These are phyloP conservation scores for Geodia barretti DNA, from an alignment of 37 sponge, comb jelly and placozoan species.

Conservation along the genomic window DNA sequence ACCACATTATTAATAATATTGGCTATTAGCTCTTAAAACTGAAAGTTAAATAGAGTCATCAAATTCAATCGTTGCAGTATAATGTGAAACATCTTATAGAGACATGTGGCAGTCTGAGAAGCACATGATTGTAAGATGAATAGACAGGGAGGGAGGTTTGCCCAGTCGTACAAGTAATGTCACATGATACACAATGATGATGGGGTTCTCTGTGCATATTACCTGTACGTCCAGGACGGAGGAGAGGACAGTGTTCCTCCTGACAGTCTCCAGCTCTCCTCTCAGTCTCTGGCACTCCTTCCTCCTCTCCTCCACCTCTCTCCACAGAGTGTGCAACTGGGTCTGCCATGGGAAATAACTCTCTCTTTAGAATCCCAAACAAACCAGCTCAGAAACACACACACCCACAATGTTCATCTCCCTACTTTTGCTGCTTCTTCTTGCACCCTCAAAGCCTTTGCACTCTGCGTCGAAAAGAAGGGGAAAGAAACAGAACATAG, in stretches of 20 bases:
- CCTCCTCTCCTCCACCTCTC: constrained; percentile 11
- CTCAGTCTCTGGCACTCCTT: constrained; percentile 3
- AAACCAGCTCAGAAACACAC: background rate
- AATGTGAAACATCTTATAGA: background rate
- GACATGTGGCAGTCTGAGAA: background rate
- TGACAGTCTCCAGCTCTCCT: constrained; percentile 10
- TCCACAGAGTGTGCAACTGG: constrained; percentile 29
- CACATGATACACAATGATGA: background rate
- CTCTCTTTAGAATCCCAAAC: background rate
- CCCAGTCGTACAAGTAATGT: too few species aligned
- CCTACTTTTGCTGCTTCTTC: constrained; percentile 37
- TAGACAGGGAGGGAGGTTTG: background rate
- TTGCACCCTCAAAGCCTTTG: constrained; percentile 23
- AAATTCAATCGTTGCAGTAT: background rate
- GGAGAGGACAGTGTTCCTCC: constrained; percentile 15
- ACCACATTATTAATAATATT: too few species aligned
- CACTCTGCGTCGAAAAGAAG: constrained; percentile 13
- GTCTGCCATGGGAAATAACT: background rate
- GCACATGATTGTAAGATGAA: background rate
- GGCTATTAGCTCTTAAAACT: too few species aligned
- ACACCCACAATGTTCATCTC: too few species aligned
- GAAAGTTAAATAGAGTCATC: too few species aligned
- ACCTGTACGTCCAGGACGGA: constrained; percentile 42
- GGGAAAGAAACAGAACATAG: background rate
- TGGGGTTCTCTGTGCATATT: background rate